A percentile compares a stretch with the other conserved stretches of the same genome.
These are phyloP conservation scores for Tetramorium simillimum DNA, from an alignment of 1,140 invertebrate species.

Conservation along the genomic window DNA sequence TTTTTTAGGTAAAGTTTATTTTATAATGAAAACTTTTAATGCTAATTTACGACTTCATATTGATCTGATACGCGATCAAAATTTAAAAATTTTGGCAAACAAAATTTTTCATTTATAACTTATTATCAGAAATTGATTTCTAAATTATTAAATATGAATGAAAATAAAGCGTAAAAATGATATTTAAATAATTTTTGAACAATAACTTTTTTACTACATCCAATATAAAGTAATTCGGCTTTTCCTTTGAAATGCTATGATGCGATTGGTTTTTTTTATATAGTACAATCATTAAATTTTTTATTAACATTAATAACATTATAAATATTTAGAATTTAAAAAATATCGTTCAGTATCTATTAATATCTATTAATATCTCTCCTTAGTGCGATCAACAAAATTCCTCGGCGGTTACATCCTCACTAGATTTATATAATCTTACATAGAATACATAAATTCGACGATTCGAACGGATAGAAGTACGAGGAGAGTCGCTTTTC, in stretches of 20 bases:
- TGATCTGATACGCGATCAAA: neutral
- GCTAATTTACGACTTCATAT: neutral
- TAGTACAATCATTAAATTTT: neutral
- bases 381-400: neutral
- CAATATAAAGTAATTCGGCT: neutral
- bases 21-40: neutral
- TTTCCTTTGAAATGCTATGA: neutral
- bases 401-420: neutral
- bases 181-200: neutral
- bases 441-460: neutral
- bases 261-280: neutral
- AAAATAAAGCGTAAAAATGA: neutral
- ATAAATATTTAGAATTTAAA: neutral
- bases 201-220: neutral
- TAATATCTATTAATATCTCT: neutral
- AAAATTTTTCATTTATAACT: neutral
- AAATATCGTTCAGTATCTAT: neutral
- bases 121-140: neutral
- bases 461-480: neutral
- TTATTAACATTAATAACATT: neutral
- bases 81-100: neutral
- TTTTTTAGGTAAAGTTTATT: neutral
- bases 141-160: neutral
- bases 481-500: neutral
- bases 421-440: conserved; percentile 3